These are phyloP conservation scores for Chloroceryle inda DNA, from an alignment of 2,797 vertebrate species.

Conservation along the genomic window DNA sequence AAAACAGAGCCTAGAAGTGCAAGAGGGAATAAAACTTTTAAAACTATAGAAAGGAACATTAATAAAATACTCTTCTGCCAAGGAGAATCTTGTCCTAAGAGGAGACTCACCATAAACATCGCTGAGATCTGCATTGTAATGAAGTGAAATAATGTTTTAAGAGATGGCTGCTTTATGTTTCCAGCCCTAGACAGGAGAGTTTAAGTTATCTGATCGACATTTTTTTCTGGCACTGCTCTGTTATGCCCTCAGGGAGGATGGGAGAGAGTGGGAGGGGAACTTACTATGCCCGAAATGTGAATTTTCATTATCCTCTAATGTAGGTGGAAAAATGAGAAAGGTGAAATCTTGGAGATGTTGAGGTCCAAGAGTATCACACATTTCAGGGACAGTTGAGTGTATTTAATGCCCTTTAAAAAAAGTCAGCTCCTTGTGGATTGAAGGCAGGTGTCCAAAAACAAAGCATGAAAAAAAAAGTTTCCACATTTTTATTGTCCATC, in stretches of 20 bases:
- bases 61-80: background rate
- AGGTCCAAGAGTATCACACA: background rate
- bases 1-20: background rate
- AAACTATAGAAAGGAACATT: background rate
- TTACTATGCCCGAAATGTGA: background rate
- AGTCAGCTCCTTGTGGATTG: background rate
- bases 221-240: constrained; percentile 15
- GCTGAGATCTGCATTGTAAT: background rate
- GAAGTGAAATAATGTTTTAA: constrained; percentile 30
- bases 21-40: background rate
- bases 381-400: background rate
- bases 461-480: background rate
- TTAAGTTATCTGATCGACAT: constrained; percentile 32
- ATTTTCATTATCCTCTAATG: constrained; percentile 13
- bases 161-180: constrained; percentile 22
- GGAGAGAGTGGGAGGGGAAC: background rate
- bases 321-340: constrained; percentile 15
- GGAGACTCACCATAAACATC: background rate
- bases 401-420: background rate
- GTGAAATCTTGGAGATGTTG: background rate
- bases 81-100: background rate
- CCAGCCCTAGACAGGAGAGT: background rate
- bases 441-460: background rate
- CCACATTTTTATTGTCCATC: background rate
- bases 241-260: background rate